Conservation (phyloP, 2,113 vertebrate genomes). For the Sterrhoptilus dennistouni region DNA sequence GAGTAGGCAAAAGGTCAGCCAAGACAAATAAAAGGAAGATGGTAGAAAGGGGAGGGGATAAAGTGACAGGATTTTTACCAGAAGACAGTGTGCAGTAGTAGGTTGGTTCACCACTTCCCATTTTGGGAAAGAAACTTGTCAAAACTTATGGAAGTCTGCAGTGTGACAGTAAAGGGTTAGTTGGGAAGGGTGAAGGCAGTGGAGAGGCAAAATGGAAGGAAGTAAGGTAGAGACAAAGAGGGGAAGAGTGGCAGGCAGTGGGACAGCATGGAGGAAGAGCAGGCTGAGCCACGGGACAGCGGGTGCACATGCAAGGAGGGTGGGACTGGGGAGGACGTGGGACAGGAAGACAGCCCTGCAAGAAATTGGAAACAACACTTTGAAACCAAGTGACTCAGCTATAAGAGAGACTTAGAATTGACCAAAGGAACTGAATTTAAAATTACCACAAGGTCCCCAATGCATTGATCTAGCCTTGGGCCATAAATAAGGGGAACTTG, state of each 20-base stretch:
- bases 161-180: conserved; percentile 23
- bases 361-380: conserved; percentile 22
- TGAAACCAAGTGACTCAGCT: conserved; percentile 1
- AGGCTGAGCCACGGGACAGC: neutral
- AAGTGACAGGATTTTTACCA: neutral
- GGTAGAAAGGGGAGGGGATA: neutral
- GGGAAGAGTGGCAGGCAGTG: conserved; percentile 12
- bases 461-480: neutral
- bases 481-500: neutral
- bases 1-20: neutral
- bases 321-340: conserved; percentile 26
- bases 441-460: neutral
- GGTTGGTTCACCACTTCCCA: neutral
- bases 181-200: neutral
- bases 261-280: conserved; percentile 36
- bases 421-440: neutral
- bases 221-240: conserved; percentile 47
- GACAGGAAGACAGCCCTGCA: conserved; percentile 26
- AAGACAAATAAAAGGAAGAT: conserved; percentile 16
- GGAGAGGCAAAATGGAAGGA: conserved; percentile 35
- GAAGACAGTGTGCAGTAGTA: neutral
- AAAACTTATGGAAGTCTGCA: neutral
- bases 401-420: neutral
- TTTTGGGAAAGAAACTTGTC: neutral
- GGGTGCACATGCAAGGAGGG: neutral